Evolutionary conservation across 2,888 invertebrate species (phyloP).

Genomic region (Polymixis lichenea): DNA sequence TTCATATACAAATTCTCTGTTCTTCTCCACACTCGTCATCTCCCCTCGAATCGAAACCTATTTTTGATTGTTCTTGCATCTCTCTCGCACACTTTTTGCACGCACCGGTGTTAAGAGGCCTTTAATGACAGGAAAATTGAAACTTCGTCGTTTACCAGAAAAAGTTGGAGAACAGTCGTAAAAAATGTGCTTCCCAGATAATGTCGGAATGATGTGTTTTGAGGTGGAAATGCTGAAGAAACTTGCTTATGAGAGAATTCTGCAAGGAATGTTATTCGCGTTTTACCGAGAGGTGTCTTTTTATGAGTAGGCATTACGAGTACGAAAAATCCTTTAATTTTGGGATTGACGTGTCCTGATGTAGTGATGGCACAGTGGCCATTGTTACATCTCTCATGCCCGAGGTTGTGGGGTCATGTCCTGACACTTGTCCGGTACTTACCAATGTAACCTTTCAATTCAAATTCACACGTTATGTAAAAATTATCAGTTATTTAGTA

Average conservation of each 20-base stretch:
- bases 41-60: slow-evolving; percentile 78
- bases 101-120: slow-evolving; percentile 79
- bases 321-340: background rate
- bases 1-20: slow-evolving; percentile 36
- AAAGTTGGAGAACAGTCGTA: slow-evolving; percentile 81
- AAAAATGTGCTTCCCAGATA: slow-evolving; percentile 79
- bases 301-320: too few species aligned
- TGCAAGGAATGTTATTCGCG: background rate
- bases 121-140: slow-evolving; percentile 89
- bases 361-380: too few species aligned
- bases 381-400: too few species aligned
- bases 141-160: slow-evolving; percentile 80
- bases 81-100: slow-evolving; percentile 70
- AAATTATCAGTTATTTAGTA: too few species aligned
- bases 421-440: too few species aligned
- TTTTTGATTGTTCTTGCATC: slow-evolving; percentile 80
- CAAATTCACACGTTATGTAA: too few species aligned
- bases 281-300: background rate
- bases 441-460: too few species aligned
- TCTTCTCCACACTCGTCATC: slow-evolving; percentile 45
- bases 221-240: slow-evolving; percentile 56
- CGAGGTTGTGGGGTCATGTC: too few species aligned
- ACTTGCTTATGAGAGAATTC: background rate
- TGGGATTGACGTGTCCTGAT: background rate
- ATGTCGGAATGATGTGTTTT: slow-evolving; percentile 77